Evolutionary conservation across 1,140 invertebrate genomes (phyloP).

Genomic region (Micrasema minimum): DNA sequence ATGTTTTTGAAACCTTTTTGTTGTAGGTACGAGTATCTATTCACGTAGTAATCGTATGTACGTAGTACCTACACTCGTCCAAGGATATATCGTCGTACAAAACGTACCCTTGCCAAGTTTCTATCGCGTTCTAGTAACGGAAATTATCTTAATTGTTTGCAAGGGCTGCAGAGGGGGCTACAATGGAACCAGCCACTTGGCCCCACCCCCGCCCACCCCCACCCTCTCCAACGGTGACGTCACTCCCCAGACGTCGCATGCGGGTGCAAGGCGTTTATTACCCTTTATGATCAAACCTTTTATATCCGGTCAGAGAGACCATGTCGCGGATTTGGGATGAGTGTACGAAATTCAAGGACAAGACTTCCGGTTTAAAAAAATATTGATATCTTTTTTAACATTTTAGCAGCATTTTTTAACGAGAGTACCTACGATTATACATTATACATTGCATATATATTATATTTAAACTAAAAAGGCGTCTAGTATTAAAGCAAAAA

Average conservation of each 20-base stretch:
- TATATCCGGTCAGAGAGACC: background rate
- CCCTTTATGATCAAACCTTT: constrained; percentile 26
- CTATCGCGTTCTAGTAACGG: constrained; percentile 42
- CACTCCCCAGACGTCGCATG: constrained; percentile 46
- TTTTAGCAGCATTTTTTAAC: too few species aligned
- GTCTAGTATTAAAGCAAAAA: too few species aligned
- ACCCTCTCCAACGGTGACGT: constrained; percentile 37
- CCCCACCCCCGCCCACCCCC: constrained; percentile 5
- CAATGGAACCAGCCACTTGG: constrained; percentile 48
- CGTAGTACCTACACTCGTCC: background rate
- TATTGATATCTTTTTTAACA: too few species aligned
- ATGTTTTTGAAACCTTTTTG: too few species aligned
- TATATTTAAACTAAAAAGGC: too few species aligned
- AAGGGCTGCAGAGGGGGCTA: constrained; percentile 50
- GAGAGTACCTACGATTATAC: too few species aligned
- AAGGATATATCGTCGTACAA: background rate
- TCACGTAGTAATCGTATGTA: too few species aligned
- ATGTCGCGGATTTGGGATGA: too few species aligned
- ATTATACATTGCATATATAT: too few species aligned
- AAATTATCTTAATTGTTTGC: constrained; percentile 54
- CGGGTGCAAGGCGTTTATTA: constrained; percentile 39
- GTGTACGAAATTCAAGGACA: too few species aligned
- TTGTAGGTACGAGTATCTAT: too few species aligned
- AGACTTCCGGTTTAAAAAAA: too few species aligned
- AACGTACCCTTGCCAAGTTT: background rate